phyloP scores from a whole-genome alignment of 2,888 invertebrate genomes.

The Listrodromus nycthemerus region DNA sequence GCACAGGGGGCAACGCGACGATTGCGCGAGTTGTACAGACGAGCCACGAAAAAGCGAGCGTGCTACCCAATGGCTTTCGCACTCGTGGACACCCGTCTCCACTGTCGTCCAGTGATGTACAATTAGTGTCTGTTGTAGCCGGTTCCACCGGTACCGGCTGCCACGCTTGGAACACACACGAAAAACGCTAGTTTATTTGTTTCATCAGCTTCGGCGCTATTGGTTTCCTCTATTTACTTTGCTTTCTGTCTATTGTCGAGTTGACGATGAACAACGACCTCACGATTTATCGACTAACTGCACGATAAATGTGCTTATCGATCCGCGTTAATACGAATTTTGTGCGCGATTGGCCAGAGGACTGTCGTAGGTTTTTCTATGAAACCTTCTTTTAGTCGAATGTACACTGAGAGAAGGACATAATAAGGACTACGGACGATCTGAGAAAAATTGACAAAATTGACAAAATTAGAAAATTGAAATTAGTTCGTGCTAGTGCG shows the following conservation, averaged over 20 bases:
- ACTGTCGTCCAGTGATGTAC: slow-evolving; percentile 12
- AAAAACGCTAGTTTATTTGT: neutral
- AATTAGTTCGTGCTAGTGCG: no score
- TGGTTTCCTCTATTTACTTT: neutral
- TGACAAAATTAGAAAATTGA: no score
- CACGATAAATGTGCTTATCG: neutral
- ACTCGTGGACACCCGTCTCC: slow-evolving; percentile 4
- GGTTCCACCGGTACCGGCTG: neutral
- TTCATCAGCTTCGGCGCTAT: neutral
- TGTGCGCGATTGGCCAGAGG: neutral
- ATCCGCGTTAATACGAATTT: neutral
- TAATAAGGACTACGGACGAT: no score
- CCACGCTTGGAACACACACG: neutral
- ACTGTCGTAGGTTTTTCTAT: neutral
- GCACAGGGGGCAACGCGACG: neutral
- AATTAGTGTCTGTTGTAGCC: slow-evolving; percentile 19
- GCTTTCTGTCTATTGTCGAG: neutral
- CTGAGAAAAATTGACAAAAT: no score
- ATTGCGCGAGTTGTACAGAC: neutral
- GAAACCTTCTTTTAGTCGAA: neutral
- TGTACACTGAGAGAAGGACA: no score
- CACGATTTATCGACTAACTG: slow-evolving; percentile 3
- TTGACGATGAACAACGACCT: neutral
- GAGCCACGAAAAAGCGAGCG: slow-evolving; percentile 19
- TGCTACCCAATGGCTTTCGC: slow-evolving; percentile 1